Base-by-base conservation (phyloP, 2,797 vertebrate species). In the Neosilurus hyrtlii region DNA sequence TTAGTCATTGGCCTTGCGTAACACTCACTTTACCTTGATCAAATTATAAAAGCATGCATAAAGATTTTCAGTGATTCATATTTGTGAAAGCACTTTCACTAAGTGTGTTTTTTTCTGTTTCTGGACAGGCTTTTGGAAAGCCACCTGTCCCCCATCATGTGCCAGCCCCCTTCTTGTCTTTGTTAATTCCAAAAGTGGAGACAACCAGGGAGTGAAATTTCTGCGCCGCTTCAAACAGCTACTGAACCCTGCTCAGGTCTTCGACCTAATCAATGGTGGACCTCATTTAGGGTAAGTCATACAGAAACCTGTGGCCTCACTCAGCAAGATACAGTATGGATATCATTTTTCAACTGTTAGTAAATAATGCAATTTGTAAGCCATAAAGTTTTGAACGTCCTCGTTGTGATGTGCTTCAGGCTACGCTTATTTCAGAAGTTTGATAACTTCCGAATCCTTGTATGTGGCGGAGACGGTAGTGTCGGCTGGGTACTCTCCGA, bases 181-280 rank as follows among this genome's bases (percentile, higher is more conserved):
- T 82, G 98, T 99, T 88, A 99, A 99, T 92, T 99, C 98, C 70
- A 99, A 99, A 95, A 99, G 98, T 73, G 98, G 98, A 76, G 98
- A 99, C 93, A 99, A 99, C 94, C 98, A 99, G 93, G 98, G 98
- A 83, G 98, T 99, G 72, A 99, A 99, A 85, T 99, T 99, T 90
- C 95, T 99, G 62, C 96, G 97, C 7, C 96, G 98, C 83, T 99
- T 99, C 93, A 99, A 99, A 90, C 98, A 99, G 92, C 95, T 99
- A 56, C 96, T 99, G 81, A 99, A 99, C 92, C 98, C 98, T 4
- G 98, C 98, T 88, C 98, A 99, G 91, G 98, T 99, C 88, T 99
- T 99, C 86, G 98, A 99, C 93, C 95, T 99, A 90, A 97, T 99
- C 92, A 99, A 99, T 51, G 98, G 97, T 49, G 98, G 98, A 86